Conservation (phyloP, 2,113 vertebrate species). For the Sapayoa aenigma region DNA sequence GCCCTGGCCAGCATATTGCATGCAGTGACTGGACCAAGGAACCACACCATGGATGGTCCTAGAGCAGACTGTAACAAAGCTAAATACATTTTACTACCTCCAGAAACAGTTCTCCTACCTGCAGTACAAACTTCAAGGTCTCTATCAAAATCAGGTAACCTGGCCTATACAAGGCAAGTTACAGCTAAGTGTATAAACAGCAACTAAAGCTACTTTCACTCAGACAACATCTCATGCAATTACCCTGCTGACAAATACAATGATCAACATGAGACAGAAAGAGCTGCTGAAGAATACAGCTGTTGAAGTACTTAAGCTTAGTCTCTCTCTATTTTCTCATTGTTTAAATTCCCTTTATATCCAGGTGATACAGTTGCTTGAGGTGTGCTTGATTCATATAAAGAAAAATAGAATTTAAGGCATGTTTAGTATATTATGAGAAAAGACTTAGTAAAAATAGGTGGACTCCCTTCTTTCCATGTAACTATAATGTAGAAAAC, state of each 20-base stretch:
- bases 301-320: not conserved
- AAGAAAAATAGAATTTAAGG: slow-evolving; percentile 61
- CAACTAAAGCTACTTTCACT: slow-evolving; percentile 19
- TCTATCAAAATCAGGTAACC: not conserved
- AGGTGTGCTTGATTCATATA: slow-evolving; percentile 41
- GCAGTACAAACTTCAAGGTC: not conserved
- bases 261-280: not conserved
- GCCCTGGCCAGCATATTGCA: not conserved
- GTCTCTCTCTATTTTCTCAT: not conserved
- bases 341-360: slow-evolving; percentile 42
- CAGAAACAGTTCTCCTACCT: slow-evolving; percentile 13
- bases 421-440: slow-evolving; percentile 46
- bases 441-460: slow-evolving; percentile 31
- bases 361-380: slow-evolving; percentile 37
- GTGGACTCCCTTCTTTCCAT: not conserved
- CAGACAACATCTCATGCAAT: slow-evolving; percentile 21
- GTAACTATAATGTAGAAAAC: not conserved
- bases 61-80: not conserved
- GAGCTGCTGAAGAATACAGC: slow-evolving; percentile 11
- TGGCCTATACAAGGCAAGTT: not conserved
- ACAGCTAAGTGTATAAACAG: not conserved
- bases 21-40: not conserved
- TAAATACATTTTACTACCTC: not conserved
- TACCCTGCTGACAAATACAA: slow-evolving; percentile 29
- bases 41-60: not conserved